Evolutionary conservation across 1,140 invertebrate genomes (phyloP), one percentile per base, ranked within the genome.

Genomic region (Cotesia typhae): DNA sequence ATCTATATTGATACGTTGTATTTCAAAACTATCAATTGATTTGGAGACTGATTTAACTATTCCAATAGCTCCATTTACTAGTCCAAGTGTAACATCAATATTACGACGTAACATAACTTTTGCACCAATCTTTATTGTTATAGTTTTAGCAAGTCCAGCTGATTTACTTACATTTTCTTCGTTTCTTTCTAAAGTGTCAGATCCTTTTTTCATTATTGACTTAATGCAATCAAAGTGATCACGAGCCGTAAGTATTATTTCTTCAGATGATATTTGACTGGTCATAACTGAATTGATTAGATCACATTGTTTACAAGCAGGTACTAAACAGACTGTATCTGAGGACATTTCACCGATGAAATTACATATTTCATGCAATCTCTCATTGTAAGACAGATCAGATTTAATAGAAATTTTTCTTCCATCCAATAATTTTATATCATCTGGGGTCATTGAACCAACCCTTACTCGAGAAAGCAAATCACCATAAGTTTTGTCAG

Each of bases 91-190:
- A n/a, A n/a, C n/a, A n/a, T n/a, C n/a, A n/a, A n/a, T n/a, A n/a
- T n/a, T 79, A 74, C 76, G 70, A 63, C 75, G 28, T 4, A 83
- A 68, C 77, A 83, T 82, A n/a, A 81, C 67, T 66, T 63, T 72
- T 3, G 67, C 72, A 5, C 74, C 76, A 20, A 77, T 61, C 67
- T 79, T 80, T 14, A 79, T 69, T 9, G n/a, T 59, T 47, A 79
- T 78, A 6, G 7, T 47, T 55, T 73, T 66, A 63, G 71, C 72
- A 20, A 80, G 37, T 14, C 79, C 77, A 4, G 74, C 76, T 61
- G 77, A 77, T 14, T 52, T 10, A 17, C 51, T 66, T 38, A 12
- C 64, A 41, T 66, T 65, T 17, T 73, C 68, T 7, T 73, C 63
- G 35, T 67, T 14, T 51, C 38, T 35, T 10, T 70, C 35, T 20